phyloP scores from a whole-genome alignment of 2,113 vertebrate genomes.

The sheep (Ovis aries) region ARS-UI_Ramb_v3.0 NC_056054.1:89469001-89469500 shows the following conservation, averaged over 20 bases:
- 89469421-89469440: background rate
- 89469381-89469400: background rate
- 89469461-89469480: background rate
- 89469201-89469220: background rate
- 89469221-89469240: background rate
- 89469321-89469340: background rate
- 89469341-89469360: background rate
- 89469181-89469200: background rate
- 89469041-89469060: background rate
- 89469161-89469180: rapidly evolving
- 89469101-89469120: background rate
- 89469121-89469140: background rate
- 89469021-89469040: background rate
- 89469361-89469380: too few species aligned
- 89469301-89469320: background rate
- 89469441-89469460: background rate
- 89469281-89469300: too few species aligned
- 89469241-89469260: background rate
- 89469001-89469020: background rate
- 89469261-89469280: background rate
- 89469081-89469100: background rate
- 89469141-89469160: background rate
- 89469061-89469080: background rate
- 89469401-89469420: background rate
- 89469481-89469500: background rate